Percentiles rank a stretch among this genome's conserved stretches.
phyloP scores from a whole-genome alignment of 2,113 vertebrate species.

The Myodes glareolus region DNA sequence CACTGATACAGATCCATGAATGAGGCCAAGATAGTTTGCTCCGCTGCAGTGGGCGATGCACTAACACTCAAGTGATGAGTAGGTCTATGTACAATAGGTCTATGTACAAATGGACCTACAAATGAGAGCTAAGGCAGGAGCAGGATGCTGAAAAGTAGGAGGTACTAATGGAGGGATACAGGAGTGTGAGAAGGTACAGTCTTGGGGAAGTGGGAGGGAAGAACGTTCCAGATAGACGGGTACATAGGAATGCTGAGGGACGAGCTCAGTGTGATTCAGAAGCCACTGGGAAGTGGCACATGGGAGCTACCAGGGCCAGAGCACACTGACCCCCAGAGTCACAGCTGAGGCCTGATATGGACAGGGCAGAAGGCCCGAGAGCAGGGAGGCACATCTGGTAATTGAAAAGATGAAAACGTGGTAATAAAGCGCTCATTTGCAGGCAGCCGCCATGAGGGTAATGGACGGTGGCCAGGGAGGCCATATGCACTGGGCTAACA shows the following conservation, averaged over 20 bases:
- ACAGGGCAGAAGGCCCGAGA: slow-evolving; percentile 69
- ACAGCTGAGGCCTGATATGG: slow-evolving; percentile 42
- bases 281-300: background rate
- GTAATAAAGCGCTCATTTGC: slow-evolving; percentile 84
- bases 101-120: too few species aligned
- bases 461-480: slow-evolving; percentile 85
- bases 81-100: too few species aligned
- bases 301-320: background rate
- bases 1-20: too few species aligned
- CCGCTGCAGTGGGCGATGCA: background rate
- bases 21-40: background rate
- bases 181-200: background rate
- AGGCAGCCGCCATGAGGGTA: slow-evolving; percentile 82
- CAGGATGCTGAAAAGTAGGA: accelerated
- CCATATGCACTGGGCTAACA: slow-evolving; percentile 85
- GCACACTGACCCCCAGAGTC: background rate
- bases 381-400: slow-evolving; percentile 84
- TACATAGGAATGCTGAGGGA: background rate
- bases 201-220: background rate
- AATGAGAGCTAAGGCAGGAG: accelerated
- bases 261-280: background rate
- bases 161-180: background rate
- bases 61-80: background rate
- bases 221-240: background rate
- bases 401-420: slow-evolving; percentile 85